Evolutionary conservation across 2,113 vertebrate genomes (phyloP).

Genomic region (Epinephelus moara): DNA sequence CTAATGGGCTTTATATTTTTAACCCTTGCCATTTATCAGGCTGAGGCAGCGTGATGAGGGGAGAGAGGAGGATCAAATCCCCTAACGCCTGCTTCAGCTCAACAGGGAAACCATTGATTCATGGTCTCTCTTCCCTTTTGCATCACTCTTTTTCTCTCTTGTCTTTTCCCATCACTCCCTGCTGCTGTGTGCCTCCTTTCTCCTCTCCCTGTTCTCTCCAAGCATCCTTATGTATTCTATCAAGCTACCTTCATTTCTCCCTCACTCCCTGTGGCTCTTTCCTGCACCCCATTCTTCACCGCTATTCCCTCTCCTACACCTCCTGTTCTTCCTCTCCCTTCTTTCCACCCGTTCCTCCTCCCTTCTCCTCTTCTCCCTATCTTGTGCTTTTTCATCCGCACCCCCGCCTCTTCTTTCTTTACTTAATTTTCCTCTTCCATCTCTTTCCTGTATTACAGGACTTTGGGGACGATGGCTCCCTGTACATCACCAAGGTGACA

Average conservation of each 20-base stretch:
- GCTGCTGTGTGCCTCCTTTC: slow-evolving; percentile 59
- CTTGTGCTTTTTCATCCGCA: neutral
- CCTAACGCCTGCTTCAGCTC: slow-evolving; percentile 70
- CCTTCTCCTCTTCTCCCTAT: neutral
- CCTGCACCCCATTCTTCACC: slow-evolving; percentile 49
- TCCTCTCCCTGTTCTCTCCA: slow-evolving; percentile 11
- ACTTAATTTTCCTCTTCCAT: slow-evolving; percentile 36
- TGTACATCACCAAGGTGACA: slow-evolving; percentile 99
- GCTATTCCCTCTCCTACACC: slow-evolving; percentile 23
- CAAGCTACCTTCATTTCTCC: slow-evolving; percentile 48
- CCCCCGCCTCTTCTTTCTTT: neutral
- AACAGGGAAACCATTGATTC: slow-evolving; percentile 79
- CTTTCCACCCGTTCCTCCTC: too few relatives aligned
- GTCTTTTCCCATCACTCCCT: slow-evolving; percentile 70
- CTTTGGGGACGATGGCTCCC: slow-evolving; percentile 95
- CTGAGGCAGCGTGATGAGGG: slow-evolving; percentile 69
- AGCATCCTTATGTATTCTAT: slow-evolving; percentile 52
- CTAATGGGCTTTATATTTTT: slow-evolving; percentile 88
- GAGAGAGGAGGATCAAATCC: slow-evolving; percentile 73
- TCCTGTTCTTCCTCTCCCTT: slow-evolving; percentile 1
- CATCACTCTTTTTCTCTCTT: slow-evolving; percentile 71
- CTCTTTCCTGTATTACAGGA: slow-evolving; percentile 84
- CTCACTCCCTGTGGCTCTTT: slow-evolving; percentile 52
- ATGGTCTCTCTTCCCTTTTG: slow-evolving; percentile 69
- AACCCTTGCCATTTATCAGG: slow-evolving; percentile 87